These are phyloP conservation scores for Dinocampus coccinellae DNA, from an alignment of 2,888 invertebrate species.

Conservation along the genomic window DNA sequence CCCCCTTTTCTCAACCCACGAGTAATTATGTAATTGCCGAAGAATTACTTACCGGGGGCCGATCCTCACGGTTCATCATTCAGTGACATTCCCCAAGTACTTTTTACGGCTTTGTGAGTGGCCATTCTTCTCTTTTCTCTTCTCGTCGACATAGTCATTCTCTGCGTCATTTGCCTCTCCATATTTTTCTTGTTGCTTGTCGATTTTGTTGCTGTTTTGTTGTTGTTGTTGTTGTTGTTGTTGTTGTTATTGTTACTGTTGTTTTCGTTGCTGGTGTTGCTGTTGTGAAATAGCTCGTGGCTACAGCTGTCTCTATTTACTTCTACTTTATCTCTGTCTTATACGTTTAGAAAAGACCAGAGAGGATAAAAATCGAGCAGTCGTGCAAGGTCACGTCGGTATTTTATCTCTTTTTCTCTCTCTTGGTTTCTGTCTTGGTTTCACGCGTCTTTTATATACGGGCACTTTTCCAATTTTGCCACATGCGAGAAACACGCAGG, in stretches of 20 bases:
- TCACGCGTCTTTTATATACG: constrained; percentile 49
- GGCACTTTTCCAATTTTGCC: constrained; percentile 58
- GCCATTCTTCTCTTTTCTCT: constrained; percentile 42
- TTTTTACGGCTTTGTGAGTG: constrained; percentile 65
- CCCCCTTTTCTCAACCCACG: constrained; percentile 53
- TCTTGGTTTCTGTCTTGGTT: constrained; percentile 4
- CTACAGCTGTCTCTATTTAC: constrained; percentile 17
- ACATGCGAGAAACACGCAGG: constrained; percentile 27
- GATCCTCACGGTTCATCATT: constrained; percentile 62
- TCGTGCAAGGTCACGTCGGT: not conserved
- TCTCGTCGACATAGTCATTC: constrained; percentile 11
- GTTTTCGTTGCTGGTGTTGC: constrained; percentile 6
- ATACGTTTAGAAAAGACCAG: not conserved
- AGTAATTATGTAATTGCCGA: constrained; percentile 69
- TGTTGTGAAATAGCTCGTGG: constrained; percentile 7
- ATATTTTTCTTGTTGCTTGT: not conserved
- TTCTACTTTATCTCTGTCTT: not conserved
- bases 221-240: constrained; percentile 4
- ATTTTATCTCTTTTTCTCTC: not conserved
- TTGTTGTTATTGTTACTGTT: constrained; percentile 20
- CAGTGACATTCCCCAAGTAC: constrained; percentile 67
- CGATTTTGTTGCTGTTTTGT: not conserved
- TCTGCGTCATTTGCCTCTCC: not conserved
- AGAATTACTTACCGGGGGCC: constrained; percentile 65
- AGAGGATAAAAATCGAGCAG: not conserved